Evolutionary conservation across 2,888 invertebrate species (phyloP).

Genomic region (Calliopum simillimum): DNA sequence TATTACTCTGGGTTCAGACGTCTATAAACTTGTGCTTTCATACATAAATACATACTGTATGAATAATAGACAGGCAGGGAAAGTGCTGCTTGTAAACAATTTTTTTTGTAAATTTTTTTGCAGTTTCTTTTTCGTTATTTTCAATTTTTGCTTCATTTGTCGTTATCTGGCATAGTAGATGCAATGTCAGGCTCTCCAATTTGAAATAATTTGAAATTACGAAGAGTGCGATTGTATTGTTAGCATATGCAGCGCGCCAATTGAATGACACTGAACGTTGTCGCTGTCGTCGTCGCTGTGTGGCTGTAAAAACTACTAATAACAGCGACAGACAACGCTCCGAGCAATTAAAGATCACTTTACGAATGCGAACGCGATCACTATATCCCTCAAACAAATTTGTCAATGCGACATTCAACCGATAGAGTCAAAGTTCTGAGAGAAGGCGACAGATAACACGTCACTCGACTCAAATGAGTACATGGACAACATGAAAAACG

Average conservation of each 20-base stretch:
- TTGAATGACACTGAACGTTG: slow-evolving; percentile 31
- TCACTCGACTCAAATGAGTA: slow-evolving; percentile 66
- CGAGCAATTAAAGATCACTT: slow-evolving; percentile 38
- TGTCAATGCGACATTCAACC: slow-evolving; percentile 60
- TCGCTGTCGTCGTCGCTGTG: neutral
- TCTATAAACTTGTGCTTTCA: too few relatives aligned
- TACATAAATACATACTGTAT: too few relatives aligned
- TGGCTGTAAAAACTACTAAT: neutral
- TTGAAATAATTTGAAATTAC: slow-evolving; percentile 30
- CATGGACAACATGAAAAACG: slow-evolving; percentile 63
- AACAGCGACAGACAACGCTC: slow-evolving; percentile 39
- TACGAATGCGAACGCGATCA: slow-evolving; percentile 18
- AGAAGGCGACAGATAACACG: slow-evolving; percentile 67
- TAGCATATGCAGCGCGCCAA: slow-evolving; percentile 23
- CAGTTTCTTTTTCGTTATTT: slow-evolving; percentile 2
- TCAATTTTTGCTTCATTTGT: slow-evolving; percentile 5
- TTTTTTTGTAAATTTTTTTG: neutral
- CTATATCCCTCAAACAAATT: slow-evolving; percentile 35
- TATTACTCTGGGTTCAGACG: too few relatives aligned
- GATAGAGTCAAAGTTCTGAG: slow-evolving; percentile 66
- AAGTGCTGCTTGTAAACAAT: slow-evolving; percentile 7
- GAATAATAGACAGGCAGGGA: neutral
- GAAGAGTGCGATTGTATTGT: slow-evolving; percentile 5
- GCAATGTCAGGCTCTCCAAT: slow-evolving; percentile 33
- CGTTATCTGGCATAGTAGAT: slow-evolving; percentile 19